Evolutionary conservation across 2,113 vertebrate genomes (phyloP).

Genomic region (Choloepus hoffmanni): DNA sequence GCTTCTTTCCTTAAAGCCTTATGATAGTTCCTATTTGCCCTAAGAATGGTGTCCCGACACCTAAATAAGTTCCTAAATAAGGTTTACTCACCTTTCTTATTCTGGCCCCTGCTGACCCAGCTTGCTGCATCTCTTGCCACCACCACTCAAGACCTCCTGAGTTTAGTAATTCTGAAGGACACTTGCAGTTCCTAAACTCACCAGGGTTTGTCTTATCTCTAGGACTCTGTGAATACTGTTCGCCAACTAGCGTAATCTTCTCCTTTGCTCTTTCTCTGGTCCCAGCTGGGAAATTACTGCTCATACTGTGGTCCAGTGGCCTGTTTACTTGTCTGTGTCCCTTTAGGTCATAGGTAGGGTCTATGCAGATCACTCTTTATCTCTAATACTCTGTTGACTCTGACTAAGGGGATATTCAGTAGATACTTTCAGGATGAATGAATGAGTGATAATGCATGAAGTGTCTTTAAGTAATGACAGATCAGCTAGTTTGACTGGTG

Average conservation of each 20-base stretch:
- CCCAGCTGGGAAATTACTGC: constrained; percentile 10
- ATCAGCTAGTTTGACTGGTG: not conserved
- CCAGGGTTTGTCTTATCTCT: not conserved
- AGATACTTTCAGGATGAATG: not conserved
- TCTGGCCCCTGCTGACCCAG: not conserved
- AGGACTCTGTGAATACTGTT: not conserved
- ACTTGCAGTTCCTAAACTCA: not conserved
- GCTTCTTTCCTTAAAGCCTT: not conserved
- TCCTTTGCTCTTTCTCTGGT: constrained; percentile 19
- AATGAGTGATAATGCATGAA: not conserved
- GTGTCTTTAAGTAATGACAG: not conserved
- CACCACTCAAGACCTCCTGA: not conserved
- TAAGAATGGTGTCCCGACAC: not conserved
- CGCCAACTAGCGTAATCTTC: not conserved
- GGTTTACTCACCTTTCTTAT: not conserved
- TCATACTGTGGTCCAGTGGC: not conserved
- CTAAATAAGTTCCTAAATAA: not conserved
- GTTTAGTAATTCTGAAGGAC: not conserved
- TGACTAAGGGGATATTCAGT: not conserved
- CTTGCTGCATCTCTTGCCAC: not conserved
- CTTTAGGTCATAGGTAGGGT: not conserved
- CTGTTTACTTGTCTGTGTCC: not conserved
- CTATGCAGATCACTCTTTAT: not conserved
- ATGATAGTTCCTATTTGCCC: not conserved
- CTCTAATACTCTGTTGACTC: not conserved